Percentiles rank a stretch among this genome's conserved stretches.
Conservation (phyloP, 2,888 invertebrate genomes). For the Tuta absoluta region DNA sequence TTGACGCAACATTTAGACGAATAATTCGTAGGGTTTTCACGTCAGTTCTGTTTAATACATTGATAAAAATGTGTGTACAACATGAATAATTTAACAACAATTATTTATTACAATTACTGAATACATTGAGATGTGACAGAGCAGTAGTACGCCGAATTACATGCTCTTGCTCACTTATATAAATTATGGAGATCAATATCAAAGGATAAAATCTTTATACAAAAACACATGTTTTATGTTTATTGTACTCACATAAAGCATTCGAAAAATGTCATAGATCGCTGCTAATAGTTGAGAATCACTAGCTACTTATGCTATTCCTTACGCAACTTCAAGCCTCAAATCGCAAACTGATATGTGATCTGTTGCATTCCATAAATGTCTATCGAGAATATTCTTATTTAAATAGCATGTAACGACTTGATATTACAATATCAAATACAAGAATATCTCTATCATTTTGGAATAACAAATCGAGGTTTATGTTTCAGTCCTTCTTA, state of each 20-base stretch:
- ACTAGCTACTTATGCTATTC: constrained; percentile 54
- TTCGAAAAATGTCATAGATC: constrained; percentile 74
- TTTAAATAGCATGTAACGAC: constrained; percentile 15
- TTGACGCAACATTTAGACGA: constrained; percentile 51
- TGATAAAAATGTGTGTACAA: background rate
- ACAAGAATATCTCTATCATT: constrained; percentile 10
- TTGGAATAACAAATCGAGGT: constrained; percentile 34
- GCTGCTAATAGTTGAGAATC: constrained; percentile 32
- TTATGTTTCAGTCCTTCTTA: constrained; percentile 57
- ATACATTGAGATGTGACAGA: background rate
- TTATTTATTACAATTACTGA: constrained; percentile 17
- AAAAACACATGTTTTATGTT: constrained; percentile 60
- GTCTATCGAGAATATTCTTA: constrained; percentile 25
- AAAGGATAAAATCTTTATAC: constrained; percentile 68
- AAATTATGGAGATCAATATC: constrained; percentile 69
- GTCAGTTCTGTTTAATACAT: constrained; percentile 16
- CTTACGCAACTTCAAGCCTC: constrained; percentile 62
- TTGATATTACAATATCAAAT: constrained; percentile 19
- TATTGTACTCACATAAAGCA: constrained; percentile 68
- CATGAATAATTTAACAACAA: constrained; percentile 27
- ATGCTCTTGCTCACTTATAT: constrained; percentile 56
- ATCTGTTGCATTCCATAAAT: constrained; percentile 41
- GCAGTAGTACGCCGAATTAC: constrained; percentile 45
- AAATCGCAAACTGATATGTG: constrained; percentile 62
- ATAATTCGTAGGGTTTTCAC: constrained; percentile 27